Base-by-base conservation (phyloP, 2,888 invertebrate species). In the Magallana nippona region DNA sequence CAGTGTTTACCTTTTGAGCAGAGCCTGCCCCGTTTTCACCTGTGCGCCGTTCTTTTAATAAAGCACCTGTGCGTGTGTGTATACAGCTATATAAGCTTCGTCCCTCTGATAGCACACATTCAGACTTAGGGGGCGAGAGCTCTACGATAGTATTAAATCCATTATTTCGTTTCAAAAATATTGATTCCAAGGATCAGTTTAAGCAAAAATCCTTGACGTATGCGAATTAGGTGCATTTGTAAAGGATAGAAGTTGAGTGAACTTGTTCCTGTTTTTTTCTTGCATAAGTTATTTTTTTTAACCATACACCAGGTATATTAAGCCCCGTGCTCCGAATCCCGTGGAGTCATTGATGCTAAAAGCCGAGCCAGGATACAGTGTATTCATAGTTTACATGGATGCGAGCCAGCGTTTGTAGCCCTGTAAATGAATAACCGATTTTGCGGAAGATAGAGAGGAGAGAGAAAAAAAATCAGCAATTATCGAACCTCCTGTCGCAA, bases 121-220 rank as follows among this genome's bases (percentile, higher is more conserved):
- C 10, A 17, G 44, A 44, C 44, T 44, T 44, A n/a, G 27, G 27
- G 27, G 13, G 71, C 13, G 19, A 60, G 60, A 60, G 19, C 60
- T 60, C 60, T n/a, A 19, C 44, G 2, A 19, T n/a, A 1, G 60
- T n/a, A 60, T 19, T 60, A 60, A 60, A 19, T 19, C 60, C 60
- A 60, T 13, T 71, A 27, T 71, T 71, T 22, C 8, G 44, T 44
- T 44, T 44, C 17, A 71, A 71, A 63, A 63, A 71, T 71, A 71
- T 71, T 71, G 71, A 71, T 71, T 71, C 71, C 19, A 71, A 13
- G 71, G 15, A 71, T 71, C 71, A n/a, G 60, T 60, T 60, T n/a
- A n/a, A 60, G n/a, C 44, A 60, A 60, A 60, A 60, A 63, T 1
- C 71, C 71, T 71, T 71, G 71, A 71, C 71, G 71, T 27, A 32